Evolutionary conservation across 2,113 vertebrate genomes (phyloP).

Genomic region (Sceloporus tristichus): DNA sequence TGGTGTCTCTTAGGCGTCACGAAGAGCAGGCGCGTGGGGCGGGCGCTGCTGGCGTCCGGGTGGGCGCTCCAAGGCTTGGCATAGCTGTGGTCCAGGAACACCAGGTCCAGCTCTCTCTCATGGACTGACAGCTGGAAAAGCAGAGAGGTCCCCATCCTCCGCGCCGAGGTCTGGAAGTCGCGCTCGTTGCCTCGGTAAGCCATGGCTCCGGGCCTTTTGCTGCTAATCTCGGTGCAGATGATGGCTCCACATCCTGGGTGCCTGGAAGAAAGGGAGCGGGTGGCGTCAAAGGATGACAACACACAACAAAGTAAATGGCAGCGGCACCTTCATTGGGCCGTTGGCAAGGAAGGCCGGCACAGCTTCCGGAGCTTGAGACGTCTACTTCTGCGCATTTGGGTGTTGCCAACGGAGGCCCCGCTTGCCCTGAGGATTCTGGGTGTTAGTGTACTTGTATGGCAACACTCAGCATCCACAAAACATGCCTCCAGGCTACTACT

Average conservation of each 20-base stretch:
- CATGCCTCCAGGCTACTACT: too few relatives aligned
- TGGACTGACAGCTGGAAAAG: conserved; percentile 93
- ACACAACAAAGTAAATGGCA: too few relatives aligned
- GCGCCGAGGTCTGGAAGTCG: conserved; percentile 89
- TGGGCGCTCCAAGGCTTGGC: conserved; percentile 97
- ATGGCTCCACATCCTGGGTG: not conserved
- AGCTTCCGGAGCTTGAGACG: too few relatives aligned
- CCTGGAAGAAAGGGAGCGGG: too few relatives aligned
- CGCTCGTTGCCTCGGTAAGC: conserved; percentile 87
- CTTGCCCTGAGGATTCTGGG: too few relatives aligned
- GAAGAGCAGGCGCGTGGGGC: conserved; percentile 92
- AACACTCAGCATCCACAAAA: too few relatives aligned
- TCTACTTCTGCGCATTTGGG: too few relatives aligned
- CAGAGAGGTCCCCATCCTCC: conserved; percentile 94
- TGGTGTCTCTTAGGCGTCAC: conserved; percentile 88
- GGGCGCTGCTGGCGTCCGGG: conserved; percentile 93
- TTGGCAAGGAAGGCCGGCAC: too few relatives aligned
- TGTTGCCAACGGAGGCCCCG: too few relatives aligned
- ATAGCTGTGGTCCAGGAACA: conserved; percentile 95
- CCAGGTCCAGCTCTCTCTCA: conserved; percentile 92
- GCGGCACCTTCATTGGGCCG: too few relatives aligned
- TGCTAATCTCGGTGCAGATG: not conserved
- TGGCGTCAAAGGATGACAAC: not conserved
- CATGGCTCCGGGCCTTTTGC: conserved; percentile 69
- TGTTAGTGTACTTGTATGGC: too few relatives aligned